These are phyloP conservation scores for Plemyria rubiginata DNA, from an alignment of 2,888 invertebrate genomes.

Conservation along the genomic window DNA sequence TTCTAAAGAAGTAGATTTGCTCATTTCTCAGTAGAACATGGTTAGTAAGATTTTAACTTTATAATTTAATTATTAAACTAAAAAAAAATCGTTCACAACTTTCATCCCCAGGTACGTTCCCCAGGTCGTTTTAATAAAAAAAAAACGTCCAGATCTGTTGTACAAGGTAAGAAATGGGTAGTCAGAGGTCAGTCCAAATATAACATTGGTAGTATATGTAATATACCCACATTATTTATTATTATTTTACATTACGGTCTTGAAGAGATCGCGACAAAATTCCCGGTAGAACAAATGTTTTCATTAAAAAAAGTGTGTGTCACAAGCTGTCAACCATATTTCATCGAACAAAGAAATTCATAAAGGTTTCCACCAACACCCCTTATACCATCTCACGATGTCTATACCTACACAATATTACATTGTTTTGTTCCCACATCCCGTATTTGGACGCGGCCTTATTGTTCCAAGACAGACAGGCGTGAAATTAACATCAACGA, in stretches of 20 bases:
- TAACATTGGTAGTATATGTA: no score
- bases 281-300: neutral
- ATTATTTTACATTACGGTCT: no score
- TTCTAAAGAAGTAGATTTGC: neutral
- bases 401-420: constrained; percentile 10
- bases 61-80: no score
- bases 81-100: no score
- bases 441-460: constrained; percentile 24
- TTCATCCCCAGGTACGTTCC: no score
- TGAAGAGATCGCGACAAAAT: no score
- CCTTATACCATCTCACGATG: constrained; percentile 12
- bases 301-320: neutral
- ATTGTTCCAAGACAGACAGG: constrained; percentile 53
- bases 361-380: neutral
- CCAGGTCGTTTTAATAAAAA: no score
- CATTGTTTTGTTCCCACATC: constrained; percentile 20
- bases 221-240: no score
- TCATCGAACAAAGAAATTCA: constrained; percentile 13
- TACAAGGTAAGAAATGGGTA: no score
- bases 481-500: constrained; percentile 66
- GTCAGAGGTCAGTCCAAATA: no score
- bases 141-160: no score
- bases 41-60: no score
- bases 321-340: neutral
- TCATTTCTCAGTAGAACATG: neutral